Evolutionary conservation across 2,797 vertebrate genomes (phyloP).

Genomic region (Cossypha caffra): DNA sequence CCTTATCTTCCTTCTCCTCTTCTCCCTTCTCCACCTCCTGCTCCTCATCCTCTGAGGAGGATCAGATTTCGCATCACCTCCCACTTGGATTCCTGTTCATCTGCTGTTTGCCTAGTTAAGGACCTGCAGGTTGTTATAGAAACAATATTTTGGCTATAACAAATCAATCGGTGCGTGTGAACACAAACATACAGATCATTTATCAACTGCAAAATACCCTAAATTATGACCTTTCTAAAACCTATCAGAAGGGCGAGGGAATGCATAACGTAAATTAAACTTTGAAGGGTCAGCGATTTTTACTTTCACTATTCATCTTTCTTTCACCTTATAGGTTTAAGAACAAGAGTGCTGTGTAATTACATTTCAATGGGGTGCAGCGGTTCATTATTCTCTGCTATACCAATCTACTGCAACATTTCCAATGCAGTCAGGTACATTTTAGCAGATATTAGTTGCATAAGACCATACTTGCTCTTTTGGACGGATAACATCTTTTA

Average conservation of each 20-base stretch:
- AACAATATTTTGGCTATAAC: slow-evolving; percentile 88
- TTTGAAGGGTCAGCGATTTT: slow-evolving; percentile 97
- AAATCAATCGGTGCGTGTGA: slow-evolving; percentile 90
- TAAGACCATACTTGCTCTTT: slow-evolving; percentile 74
- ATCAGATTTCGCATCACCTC: slow-evolving; percentile 70
- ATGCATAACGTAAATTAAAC: slow-evolving; percentile 98
- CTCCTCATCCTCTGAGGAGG: slow-evolving; percentile 7
- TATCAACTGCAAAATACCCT: slow-evolving; percentile 96
- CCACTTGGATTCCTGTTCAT: slow-evolving; percentile 72
- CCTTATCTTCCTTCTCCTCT: neutral
- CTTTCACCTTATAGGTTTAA: slow-evolving; percentile 89
- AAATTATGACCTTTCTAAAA: slow-evolving; percentile 96
- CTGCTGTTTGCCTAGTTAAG: slow-evolving; percentile 86
- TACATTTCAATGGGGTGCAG: slow-evolving; percentile 94
- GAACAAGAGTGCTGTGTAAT: slow-evolving; percentile 95
- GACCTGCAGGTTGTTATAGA: slow-evolving; percentile 83
- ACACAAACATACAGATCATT: slow-evolving; percentile 96
- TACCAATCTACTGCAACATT: slow-evolving; percentile 89
- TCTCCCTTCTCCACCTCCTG: neutral
- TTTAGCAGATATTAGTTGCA: slow-evolving; percentile 80
- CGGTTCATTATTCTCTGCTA: slow-evolving; percentile 93
- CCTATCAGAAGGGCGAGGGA: slow-evolving; percentile 93
- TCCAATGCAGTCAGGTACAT: slow-evolving; percentile 90
- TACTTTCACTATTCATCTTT: slow-evolving; percentile 97
- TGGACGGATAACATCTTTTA: slow-evolving; percentile 73